Base-by-base conservation (phyloP, 2,113 vertebrate species). In the Chrysemys picta region DNA sequence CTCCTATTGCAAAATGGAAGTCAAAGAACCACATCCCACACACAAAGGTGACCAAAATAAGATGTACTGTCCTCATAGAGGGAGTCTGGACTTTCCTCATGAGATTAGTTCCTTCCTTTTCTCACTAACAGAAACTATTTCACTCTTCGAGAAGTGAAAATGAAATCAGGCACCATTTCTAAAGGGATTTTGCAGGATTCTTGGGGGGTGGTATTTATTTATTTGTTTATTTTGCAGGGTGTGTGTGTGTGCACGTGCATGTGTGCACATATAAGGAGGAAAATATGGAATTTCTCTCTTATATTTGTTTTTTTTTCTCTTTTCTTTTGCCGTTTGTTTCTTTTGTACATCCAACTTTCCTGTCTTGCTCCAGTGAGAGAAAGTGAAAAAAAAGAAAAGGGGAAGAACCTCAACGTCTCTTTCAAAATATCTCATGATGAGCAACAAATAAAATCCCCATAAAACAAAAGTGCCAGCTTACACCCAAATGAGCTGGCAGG, bases 301-400 rank as follows among this genome's bases (percentile, higher is more conserved):
- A 84, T 45, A 50, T 24, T 88, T 56, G 2, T 76, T n/a, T 62
- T 31, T 93, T 93, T 88, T 24, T 69, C 5, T 72, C 8, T 54
- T 59, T 80, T 85, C n/a, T 95, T 93, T 89, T 65, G 87, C 72
- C 52, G 82, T 88, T 89, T 86, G 11, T 6, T 57, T 95, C 82
- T 3, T 89, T 91, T 93, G 80, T 75, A 75, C n/a, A 65, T 27
- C 29, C 31, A 13, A 80, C n/a, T 86, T 93, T 78, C 7, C 0
- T 84, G 45, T 29, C 93, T 87, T 89, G 38, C 3, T 91, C 27
- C 65, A 94, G n/a, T 92, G 87, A 95, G 85, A 93, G 90, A 94
- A 72, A 96, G 83, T 96, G 94, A 92, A 89, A 94, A 93, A 92
- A 92, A 45, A 47, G 38, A 84, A 95, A 96, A 95, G 80, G 22